These are phyloP conservation scores for Aldrovandia affinis DNA, from an alignment of 2,797 vertebrate species.

Conservation along the genomic window DNA sequence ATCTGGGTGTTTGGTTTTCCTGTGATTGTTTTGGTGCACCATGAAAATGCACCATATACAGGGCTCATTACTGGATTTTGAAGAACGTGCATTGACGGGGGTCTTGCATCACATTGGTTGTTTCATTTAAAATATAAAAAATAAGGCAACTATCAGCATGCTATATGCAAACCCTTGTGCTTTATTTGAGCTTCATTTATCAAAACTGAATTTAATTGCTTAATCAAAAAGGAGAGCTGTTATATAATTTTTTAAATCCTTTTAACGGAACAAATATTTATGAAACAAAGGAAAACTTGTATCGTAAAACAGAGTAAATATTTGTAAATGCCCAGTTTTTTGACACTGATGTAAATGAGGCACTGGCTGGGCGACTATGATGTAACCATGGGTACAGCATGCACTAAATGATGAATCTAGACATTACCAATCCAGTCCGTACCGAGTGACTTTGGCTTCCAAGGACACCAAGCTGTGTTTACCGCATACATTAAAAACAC, in stretches of 20 bases:
- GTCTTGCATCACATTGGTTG: background rate
- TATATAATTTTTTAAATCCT: background rate
- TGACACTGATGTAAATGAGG: background rate
- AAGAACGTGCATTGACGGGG: background rate
- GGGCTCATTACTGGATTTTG: background rate
- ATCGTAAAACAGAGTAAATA: background rate
- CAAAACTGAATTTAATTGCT: background rate
- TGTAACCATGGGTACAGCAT: background rate
- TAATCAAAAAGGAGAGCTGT: too few species aligned
- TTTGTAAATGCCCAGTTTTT: background rate
- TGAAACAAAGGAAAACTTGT: background rate
- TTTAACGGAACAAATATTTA: background rate
- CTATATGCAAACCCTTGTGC: background rate
- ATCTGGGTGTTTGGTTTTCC: background rate
- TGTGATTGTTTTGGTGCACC: background rate
- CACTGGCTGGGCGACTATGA: background rate
- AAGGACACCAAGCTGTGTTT: slow-evolving; percentile 27
- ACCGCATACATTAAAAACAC: slow-evolving; percentile 27
- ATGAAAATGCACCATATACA: background rate
- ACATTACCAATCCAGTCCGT: slow-evolving; percentile 29
- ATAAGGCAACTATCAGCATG: background rate
- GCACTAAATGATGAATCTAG: slow-evolving; percentile 16
- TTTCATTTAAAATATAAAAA: background rate
- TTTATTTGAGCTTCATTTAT: background rate
- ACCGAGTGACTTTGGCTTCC: slow-evolving; percentile 26